Evolutionary conservation across 2,888 invertebrate species (phyloP).

Genomic region (Piscicola geometra): DNA sequence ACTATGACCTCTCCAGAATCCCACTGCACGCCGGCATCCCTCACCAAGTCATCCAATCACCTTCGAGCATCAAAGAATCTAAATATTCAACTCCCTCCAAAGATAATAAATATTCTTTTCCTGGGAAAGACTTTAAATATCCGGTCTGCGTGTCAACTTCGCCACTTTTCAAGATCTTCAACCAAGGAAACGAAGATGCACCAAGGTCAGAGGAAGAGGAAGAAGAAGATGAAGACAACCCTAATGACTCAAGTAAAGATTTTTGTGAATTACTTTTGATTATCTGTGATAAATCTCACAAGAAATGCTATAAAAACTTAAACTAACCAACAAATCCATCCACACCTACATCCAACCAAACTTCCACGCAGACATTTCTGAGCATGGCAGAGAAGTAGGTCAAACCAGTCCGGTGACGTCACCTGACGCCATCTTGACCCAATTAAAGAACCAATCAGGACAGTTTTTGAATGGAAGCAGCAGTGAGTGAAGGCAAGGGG

Average conservation of each 20-base stretch:
- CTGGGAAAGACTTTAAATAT: not conserved
- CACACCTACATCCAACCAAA: too few species aligned
- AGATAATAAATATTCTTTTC: not conserved
- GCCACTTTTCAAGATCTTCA: not conserved
- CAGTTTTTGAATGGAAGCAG: not conserved
- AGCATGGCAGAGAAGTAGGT: not conserved
- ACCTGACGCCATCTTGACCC: not conserved
- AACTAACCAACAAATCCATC: too few species aligned
- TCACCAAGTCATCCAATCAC: constrained; percentile 28
- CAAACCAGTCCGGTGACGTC: not conserved
- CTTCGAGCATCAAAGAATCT: not conserved
- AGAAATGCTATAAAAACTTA: too few species aligned
- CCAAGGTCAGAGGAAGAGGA: not conserved
- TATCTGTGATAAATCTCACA: too few species aligned
- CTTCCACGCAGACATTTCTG: not conserved
- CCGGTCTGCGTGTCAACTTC: not conserved
- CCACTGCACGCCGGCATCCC: constrained; percentile 4
- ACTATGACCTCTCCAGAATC: not conserved
- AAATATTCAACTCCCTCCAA: constrained; percentile 1
- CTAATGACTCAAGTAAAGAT: not conserved
- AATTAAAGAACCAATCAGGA: not conserved
- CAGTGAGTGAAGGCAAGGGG: too few species aligned
- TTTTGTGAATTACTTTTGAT: too few species aligned
- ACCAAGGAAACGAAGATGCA: not conserved
- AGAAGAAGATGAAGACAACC: constrained; percentile 11